Evolutionary conservation across 1,140 invertebrate species (phyloP).

Genomic region (Ceratoteleas bidentatus): DNA sequence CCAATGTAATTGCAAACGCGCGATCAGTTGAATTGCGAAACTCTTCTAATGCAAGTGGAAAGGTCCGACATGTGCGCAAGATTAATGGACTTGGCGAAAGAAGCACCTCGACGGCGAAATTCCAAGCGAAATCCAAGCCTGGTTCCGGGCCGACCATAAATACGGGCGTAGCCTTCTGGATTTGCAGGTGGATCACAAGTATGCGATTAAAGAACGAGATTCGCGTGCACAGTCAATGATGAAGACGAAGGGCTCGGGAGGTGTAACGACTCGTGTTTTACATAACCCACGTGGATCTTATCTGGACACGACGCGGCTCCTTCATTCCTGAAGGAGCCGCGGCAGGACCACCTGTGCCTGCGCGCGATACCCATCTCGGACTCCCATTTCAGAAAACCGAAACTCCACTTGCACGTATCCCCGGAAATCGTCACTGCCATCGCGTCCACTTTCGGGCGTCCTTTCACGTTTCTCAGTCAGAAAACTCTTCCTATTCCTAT

Average conservation of each 20-base stretch:
- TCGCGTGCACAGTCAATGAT: conserved; percentile 36
- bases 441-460: no score
- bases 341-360: conserved; percentile 47
- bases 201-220: conserved; percentile 57
- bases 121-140: conserved; percentile 25
- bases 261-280: conserved; percentile 73
- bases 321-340: conserved; percentile 44
- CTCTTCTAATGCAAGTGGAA: no score
- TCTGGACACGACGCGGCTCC: conserved; percentile 57
- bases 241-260: conserved; percentile 64
- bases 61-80: no score
- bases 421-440: no score
- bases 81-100: not conserved
- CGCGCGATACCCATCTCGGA: conserved; percentile 22
- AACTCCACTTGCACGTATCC: no score
- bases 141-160: conserved; percentile 23
- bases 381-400: conserved; percentile 31
- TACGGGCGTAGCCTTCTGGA: conserved; percentile 28
- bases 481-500: no score
- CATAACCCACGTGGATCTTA: conserved; percentile 70
- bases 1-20: no score
- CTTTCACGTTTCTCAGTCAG: no score
- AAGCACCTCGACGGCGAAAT: conserved; percentile 7
- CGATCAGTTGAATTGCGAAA: no score
- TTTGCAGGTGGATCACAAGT: conserved; percentile 61